Conservation (phyloP, 1,140 invertebrate genomes). For the Nymphalis io region DNA sequence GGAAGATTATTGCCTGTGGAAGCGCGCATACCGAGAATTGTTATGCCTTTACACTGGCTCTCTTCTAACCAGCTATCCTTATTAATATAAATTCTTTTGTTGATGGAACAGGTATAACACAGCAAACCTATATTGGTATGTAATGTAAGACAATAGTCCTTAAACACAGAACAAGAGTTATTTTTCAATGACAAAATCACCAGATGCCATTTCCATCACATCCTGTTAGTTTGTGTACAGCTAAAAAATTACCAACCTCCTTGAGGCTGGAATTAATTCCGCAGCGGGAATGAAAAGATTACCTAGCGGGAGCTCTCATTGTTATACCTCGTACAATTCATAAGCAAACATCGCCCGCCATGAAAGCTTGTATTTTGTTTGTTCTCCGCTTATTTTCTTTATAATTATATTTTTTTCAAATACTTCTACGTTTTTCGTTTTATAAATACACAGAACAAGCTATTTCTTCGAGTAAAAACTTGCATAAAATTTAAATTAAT, state of each 20-base stretch:
- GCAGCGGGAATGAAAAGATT: slow-evolving; percentile 27
- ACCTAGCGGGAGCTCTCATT: slow-evolving; percentile 20
- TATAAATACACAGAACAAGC: no score
- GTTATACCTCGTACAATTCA: slow-evolving; percentile 23
- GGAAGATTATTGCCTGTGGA: no score
- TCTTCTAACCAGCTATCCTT: no score
- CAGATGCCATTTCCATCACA: not conserved
- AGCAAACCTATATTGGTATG: no score
- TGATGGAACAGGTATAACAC: no score
- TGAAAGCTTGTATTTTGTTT: slow-evolving; percentile 16
- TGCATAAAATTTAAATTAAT: no score
- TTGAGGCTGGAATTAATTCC: slow-evolving; percentile 20
- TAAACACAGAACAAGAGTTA: no score
- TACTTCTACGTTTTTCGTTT: not conserved
- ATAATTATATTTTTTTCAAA: slow-evolving; percentile 19
- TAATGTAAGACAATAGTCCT: no score
- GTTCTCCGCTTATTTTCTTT: slow-evolving; percentile 7
- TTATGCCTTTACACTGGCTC: no score
- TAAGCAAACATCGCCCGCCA: slow-evolving; percentile 21
- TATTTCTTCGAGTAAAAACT: no score
- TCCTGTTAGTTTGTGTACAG: not conserved
- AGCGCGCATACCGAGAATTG: no score
- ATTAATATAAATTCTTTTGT: no score
- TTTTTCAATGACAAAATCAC: not conserved
- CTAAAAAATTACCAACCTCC: slow-evolving; percentile 16